phyloP scores from a whole-genome alignment of 2,113 vertebrate species.

The Neofelis nebulosa region DNA sequence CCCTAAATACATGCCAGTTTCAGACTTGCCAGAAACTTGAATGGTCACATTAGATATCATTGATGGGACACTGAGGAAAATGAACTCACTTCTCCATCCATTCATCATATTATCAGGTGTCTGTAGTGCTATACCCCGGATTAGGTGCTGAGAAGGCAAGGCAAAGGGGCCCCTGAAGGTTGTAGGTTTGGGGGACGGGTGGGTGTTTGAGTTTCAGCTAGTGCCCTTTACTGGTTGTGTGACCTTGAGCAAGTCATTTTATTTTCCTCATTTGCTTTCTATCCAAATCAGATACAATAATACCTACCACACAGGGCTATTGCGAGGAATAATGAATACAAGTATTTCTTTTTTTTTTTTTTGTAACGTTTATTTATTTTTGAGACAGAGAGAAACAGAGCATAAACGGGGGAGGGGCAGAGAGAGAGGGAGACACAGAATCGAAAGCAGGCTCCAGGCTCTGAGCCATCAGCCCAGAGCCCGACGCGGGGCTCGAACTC shows the following conservation, averaged over 20 bases:
- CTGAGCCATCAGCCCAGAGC: too few species aligned
- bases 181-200: not conserved
- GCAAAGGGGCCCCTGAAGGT: not conserved
- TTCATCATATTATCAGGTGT: not conserved
- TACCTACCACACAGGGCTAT: not conserved
- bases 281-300: not conserved
- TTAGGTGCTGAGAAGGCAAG: not conserved
- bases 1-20: not conserved
- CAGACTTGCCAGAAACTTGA: not conserved
- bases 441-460: too few species aligned
- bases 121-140: not conserved
- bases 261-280: slow-evolving; percentile 8
- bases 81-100: not conserved
- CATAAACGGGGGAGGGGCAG: too few species aligned
- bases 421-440: too few species aligned
- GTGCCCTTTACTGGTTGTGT: not conserved
- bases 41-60: not conserved
- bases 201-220: not conserved
- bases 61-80: not conserved
- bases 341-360: not conserved
- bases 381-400: too few species aligned
- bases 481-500: too few species aligned
- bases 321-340: not conserved
- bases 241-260: not conserved
- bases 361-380: too few species aligned